Evolutionary conservation across 2,113 vertebrate species (phyloP), one percentile per base, ranked within the genome.

Genomic region (Sylvia atricapilla): DNA sequence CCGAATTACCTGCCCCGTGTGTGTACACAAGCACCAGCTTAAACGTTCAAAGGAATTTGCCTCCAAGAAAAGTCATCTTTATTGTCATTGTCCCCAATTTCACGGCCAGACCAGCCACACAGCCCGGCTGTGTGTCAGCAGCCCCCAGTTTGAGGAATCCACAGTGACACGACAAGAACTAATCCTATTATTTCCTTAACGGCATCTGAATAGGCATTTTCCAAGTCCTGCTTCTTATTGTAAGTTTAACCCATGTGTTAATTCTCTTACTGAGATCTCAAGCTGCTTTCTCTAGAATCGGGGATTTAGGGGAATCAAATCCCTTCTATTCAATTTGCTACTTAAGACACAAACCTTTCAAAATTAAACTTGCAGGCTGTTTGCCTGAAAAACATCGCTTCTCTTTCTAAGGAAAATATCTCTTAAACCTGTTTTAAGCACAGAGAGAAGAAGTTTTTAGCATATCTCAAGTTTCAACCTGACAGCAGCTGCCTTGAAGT

Each of bases 231-330:
- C 94, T 95, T 92, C 89, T 94, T 59, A 90, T 92, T 89, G 86
- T 90, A 18, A 94, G 64, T 97, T 95, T 87, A 96, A 95, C 96
- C 92, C 89, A 7, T 20, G 93, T 96, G 94, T 94, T 95, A 95
- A 96, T 95, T 96, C 96, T 94, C 93, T 97, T 81, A 96, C 90
- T 43, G 91, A 94, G 87, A 94, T 94, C 94, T 96, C 96, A 96
- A 96, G 94, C 95, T 94, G 94, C 93, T 94, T 94, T 93, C 89
- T 90, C 89, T 56, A 93, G 81, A 94, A 96, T 81, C 25, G 0
- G 82, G 93, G 95, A 95, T 95, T 95, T 96, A 90, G 10, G 69
- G 76, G 85, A 92, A 88, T 78, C 50, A 95, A 97, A 96, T 95
- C 94, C 69, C 80, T 58, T 84, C 90, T 87, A 81, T 93, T 96